Conservation (phyloP, 2,113 vertebrate species). For the Plotosus lineatus region DNA sequence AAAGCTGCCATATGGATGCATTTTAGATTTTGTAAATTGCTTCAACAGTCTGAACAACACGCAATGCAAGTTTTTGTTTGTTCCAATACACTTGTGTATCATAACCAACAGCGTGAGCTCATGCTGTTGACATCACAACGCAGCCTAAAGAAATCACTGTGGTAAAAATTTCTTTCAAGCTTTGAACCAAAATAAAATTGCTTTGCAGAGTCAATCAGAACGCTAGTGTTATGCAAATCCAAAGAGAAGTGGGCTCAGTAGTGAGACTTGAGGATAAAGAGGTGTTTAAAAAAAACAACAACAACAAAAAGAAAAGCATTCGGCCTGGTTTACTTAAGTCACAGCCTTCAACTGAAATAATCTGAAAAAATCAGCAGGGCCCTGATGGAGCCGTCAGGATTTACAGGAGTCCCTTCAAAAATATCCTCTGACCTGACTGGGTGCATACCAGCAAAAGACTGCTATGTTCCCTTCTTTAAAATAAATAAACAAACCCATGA, state of each 20-base stretch:
- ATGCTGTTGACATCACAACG: neutral
- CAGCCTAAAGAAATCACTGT: too few species aligned
- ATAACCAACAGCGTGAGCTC: neutral
- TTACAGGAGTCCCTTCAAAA: constrained; percentile 26
- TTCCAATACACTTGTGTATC: neutral
- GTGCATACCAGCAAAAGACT: neutral
- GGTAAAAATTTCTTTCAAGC: too few species aligned
- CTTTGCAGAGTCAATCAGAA: neutral
- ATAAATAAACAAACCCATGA: neutral
- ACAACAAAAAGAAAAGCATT: constrained; percentile 11
- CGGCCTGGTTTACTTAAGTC: neutral
- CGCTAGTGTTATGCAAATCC: neutral
- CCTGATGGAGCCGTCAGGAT: constrained; percentile 34
- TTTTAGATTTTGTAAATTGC: neutral
- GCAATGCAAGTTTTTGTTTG: neutral
- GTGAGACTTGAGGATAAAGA: neutral
- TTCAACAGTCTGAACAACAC: neutral
- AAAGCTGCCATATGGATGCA: neutral
- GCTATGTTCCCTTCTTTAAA: neutral
- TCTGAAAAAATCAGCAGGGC: neutral
- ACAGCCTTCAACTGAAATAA: constrained; percentile 9
- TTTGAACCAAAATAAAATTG: neutral
- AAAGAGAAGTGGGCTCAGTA: neutral
- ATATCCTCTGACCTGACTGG: constrained; percentile 3
- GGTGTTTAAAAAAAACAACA: too few species aligned